These are phyloP conservation scores for Sphyrna mokarran DNA, from an alignment of 2,113 vertebrate genomes.

Conservation along the genomic window DNA sequence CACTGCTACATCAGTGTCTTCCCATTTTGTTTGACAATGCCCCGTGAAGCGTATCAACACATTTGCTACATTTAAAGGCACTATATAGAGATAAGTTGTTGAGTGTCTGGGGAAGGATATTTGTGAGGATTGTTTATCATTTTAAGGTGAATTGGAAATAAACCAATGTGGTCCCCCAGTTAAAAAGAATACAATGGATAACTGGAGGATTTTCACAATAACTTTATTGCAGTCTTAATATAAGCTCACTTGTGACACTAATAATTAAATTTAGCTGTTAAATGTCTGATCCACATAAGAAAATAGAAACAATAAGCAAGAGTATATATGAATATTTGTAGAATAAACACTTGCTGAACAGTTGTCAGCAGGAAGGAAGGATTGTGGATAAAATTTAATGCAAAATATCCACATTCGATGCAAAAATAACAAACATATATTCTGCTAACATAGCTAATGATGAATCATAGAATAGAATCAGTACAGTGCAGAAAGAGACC, in stretches of 20 bases:
- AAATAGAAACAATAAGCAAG: background rate
- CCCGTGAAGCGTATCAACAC: background rate
- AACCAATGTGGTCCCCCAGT: background rate
- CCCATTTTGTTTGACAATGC: background rate
- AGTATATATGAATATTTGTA: background rate
- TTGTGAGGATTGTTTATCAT: background rate
- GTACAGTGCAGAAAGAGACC: too few relatives aligned
- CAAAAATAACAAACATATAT: background rate
- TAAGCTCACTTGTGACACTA: background rate
- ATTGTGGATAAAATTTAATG: background rate
- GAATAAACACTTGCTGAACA: background rate
- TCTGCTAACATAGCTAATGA: background rate
- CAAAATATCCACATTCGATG: background rate
- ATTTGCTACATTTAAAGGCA: background rate
- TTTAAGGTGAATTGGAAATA: background rate
- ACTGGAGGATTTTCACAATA: too few relatives aligned
- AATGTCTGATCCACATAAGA: background rate
- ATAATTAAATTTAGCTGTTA: background rate
- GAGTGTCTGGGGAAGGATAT: background rate
- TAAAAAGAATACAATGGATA: too few relatives aligned
- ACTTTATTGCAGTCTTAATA: too few relatives aligned
- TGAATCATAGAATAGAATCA: too few relatives aligned
- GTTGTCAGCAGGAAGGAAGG: background rate
- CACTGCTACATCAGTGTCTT: too few relatives aligned
- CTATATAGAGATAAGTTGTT: background rate